Conservation (phyloP, 2,797 vertebrate species). For the Fratercula arctica region DNA sequence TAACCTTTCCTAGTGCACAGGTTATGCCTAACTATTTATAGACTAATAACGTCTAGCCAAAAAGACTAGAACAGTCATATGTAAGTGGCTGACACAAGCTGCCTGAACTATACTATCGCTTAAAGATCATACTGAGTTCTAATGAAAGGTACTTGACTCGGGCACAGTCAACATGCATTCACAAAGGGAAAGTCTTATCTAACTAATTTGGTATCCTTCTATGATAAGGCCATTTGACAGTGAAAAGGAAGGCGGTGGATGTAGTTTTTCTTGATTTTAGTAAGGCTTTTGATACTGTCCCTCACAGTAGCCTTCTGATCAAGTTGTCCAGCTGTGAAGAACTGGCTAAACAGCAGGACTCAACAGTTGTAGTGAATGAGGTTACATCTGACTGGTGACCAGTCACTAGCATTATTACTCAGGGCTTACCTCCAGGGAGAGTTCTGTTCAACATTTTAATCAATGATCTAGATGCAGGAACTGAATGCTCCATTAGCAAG, state of each 20-base stretch:
- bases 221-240: not conserved
- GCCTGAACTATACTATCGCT: not conserved
- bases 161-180: not conserved
- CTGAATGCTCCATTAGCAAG: not conserved
- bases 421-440: not conserved
- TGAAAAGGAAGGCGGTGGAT: not conserved
- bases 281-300: not conserved
- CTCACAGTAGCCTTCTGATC: not conserved
- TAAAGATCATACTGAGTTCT: not conserved
- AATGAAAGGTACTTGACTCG: not conserved
- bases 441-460: not conserved
- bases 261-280: not conserved
- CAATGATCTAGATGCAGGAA: not conserved
- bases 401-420: not conserved
- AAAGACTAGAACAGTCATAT: accelerated
- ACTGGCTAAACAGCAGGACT: not conserved
- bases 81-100: not conserved
- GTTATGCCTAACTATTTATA: not conserved
- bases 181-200: not conserved
- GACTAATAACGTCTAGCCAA: not conserved
- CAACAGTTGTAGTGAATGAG: not conserved
- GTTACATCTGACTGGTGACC: not conserved
- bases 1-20: not conserved
- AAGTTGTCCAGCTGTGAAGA: not conserved
- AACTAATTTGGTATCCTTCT: not conserved